These are phyloP conservation scores for Torymus tubicola DNA, from an alignment of 2,888 invertebrate genomes.

Conservation along the genomic window DNA sequence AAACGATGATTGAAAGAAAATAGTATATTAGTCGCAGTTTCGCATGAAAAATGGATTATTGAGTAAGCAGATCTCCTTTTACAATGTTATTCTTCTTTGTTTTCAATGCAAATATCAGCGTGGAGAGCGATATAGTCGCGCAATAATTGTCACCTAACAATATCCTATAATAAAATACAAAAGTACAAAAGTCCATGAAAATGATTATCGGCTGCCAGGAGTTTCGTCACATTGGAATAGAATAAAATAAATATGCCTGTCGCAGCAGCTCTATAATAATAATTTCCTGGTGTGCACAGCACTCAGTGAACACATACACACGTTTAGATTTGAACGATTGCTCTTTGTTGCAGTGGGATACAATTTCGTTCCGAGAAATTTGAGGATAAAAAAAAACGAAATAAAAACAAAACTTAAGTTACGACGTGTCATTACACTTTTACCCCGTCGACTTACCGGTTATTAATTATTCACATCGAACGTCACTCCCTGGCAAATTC, in stretches of 20 bases:
- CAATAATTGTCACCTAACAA: too few species aligned
- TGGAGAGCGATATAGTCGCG: too few species aligned
- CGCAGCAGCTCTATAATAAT: neutral
- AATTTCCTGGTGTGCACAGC: slow-evolving; percentile 15
- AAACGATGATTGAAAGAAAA: neutral
- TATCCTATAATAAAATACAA: too few species aligned
- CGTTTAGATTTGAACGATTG: slow-evolving; percentile 6
- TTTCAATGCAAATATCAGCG: neutral
- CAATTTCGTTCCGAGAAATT: neutral
- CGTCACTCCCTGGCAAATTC: slow-evolving; percentile 8
- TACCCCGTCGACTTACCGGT: neutral
- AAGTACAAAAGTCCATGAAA: too few species aligned
- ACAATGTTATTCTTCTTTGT: neutral
- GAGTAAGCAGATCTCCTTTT: neutral
- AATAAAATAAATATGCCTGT: neutral
- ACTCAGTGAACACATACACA: neutral
- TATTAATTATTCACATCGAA: slow-evolving; percentile 42
- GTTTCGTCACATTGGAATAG: neutral
- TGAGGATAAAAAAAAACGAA: too few species aligned
- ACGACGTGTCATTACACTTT: slow-evolving; percentile 9
- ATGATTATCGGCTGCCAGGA: too few species aligned
- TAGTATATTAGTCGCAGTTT: too few species aligned
- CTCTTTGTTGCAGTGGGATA: slow-evolving; percentile 32
- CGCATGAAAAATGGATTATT: neutral
- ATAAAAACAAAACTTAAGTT: neutral